Percentiles rank a stretch among this genome's conserved stretches.
Conservation (phyloP, 2,113 vertebrate species). For the Cyphomyrus plagiostoma region DNA sequence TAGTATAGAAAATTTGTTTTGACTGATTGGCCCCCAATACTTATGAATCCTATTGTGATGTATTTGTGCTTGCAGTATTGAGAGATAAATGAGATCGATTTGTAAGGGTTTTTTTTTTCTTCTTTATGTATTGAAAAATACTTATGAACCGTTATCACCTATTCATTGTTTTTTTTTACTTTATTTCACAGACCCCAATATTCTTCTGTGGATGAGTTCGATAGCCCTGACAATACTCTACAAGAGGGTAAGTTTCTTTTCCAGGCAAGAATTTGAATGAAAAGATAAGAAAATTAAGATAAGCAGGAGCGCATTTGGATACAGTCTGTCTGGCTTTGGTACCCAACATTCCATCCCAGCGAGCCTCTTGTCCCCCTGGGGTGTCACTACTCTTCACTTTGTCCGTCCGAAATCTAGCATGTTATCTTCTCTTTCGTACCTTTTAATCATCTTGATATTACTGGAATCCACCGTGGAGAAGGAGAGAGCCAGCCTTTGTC, state of each 20-base stretch:
- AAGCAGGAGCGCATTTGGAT: neutral
- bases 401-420: neutral
- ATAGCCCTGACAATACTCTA: constrained; percentile 35
- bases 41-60: neutral
- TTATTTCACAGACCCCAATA: constrained; percentile 24
- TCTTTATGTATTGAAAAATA: neutral
- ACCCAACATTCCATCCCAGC: neutral
- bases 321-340: neutral
- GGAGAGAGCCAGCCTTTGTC: neutral
- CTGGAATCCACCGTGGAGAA: neutral
- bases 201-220: constrained; percentile 42
- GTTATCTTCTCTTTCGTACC: neutral
- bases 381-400: neutral
- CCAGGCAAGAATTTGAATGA: neutral
- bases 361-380: no score
- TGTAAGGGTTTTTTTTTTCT: neutral
- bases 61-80: neutral
- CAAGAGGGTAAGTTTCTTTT: constrained; percentile 46
- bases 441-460: neutral
- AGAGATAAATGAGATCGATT: neutral
- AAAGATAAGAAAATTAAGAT: neutral
- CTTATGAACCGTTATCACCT: no score
- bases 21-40: neutral
- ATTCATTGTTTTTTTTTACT: neutral
- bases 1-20: neutral